Conservation (phyloP, 2,113 vertebrate genomes). For the Vireo altiloquus region DNA sequence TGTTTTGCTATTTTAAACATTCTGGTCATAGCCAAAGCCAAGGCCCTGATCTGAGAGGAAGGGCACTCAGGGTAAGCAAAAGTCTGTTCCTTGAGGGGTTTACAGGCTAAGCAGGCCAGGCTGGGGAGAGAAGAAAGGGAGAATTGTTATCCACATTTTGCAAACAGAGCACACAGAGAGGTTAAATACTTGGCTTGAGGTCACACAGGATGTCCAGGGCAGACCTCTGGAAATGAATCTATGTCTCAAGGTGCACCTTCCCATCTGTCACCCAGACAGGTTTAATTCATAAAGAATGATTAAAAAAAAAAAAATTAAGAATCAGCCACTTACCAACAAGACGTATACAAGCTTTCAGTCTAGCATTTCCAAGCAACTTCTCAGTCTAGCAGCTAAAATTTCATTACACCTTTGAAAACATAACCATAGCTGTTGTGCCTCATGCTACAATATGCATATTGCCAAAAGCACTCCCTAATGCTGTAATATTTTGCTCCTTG, state of each 20-base stretch:
- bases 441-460: background rate
- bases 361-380: background rate
- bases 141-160: background rate
- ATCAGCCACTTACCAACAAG: background rate
- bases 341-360: background rate
- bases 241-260: background rate
- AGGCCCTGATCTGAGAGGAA: background rate
- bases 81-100: background rate
- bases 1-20: background rate
- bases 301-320: background rate
- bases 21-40: background rate
- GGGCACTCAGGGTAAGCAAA: background rate
- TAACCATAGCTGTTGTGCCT: background rate
- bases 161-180: background rate
- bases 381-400: background rate
- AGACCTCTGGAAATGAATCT: background rate
- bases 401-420: conserved; percentile 30
- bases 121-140: background rate
- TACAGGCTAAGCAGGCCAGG: background rate
- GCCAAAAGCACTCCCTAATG: background rate
- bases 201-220: background rate
- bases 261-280: background rate
- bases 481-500: background rate
- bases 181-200: background rate
- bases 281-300: background rate